A percentile compares a stretch with the other conserved stretches of the same genome.
These are phyloP conservation scores for Trissoscelio sp. DNA, from an alignment of 2,888 invertebrate species.

Conservation along the genomic window DNA sequence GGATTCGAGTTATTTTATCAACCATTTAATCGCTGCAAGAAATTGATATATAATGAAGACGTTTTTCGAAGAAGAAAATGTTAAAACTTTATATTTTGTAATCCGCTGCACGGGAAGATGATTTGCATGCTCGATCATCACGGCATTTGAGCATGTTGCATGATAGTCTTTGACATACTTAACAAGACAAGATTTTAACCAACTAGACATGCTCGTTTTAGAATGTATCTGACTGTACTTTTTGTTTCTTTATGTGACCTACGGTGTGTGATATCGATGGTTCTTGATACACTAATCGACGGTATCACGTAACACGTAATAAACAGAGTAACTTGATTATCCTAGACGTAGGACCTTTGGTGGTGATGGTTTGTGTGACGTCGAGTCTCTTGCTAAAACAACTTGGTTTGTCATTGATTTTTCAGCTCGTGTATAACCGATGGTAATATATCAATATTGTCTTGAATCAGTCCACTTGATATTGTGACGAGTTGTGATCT, in stretches of 20 bases:
- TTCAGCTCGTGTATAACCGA: constrained; percentile 63
- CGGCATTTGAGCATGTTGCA: constrained; percentile 69
- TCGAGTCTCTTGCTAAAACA: constrained; percentile 74
- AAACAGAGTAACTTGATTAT: constrained; percentile 60
- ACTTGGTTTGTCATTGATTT: constrained; percentile 61
- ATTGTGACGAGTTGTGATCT: constrained; percentile 73
- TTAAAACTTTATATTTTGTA: no score
- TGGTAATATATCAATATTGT: constrained; percentile 66
- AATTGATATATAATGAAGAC: no score
- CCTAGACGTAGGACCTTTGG: constrained; percentile 74
- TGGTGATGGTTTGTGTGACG: constrained; percentile 81
- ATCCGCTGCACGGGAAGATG: constrained; percentile 41
- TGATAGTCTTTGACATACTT: constrained; percentile 57
- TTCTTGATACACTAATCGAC: constrained; percentile 60
- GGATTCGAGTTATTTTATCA: no score
- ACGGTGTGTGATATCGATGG: constrained; percentile 58
- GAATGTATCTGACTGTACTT: constrained; percentile 46
- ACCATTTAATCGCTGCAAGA: no score
- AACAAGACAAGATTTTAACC: constrained; percentile 51
- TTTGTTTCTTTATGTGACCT: constrained; percentile 2
- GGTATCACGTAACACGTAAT: constrained; percentile 61
- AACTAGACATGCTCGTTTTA: constrained; percentile 67
- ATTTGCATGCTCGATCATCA: constrained; percentile 49
- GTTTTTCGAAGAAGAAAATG: no score
- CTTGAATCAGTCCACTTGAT: constrained; percentile 67